These are phyloP conservation scores for Micoletzkya japonica DNA, from an alignment of 2,888 invertebrate species.

Conservation along the genomic window DNA sequence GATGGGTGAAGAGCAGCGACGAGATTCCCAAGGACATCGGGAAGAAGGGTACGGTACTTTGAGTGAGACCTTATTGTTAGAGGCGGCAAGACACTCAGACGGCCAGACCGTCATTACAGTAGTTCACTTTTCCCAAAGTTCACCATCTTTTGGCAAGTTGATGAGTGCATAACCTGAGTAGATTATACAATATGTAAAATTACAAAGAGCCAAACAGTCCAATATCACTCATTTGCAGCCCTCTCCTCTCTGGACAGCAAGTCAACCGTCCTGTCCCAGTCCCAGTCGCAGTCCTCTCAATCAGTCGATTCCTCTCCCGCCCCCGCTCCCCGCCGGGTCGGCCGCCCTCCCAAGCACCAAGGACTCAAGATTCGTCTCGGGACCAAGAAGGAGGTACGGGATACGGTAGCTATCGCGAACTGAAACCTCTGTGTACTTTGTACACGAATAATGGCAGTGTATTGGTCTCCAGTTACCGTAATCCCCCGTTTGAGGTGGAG, in stretches of 20 bases:
- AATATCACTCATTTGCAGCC: no score
- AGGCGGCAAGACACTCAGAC: background rate
- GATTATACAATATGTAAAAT: no score
- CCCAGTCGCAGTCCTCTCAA: background rate
- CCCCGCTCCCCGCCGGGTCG: slow-evolving; percentile 12
- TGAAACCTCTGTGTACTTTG: background rate
- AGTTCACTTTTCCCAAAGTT: no score
- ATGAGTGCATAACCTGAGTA: no score
- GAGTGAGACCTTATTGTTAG: background rate
- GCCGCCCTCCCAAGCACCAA: slow-evolving; percentile 30
- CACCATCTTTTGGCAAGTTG: no score
- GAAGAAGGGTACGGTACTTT: slow-evolving; percentile 27
- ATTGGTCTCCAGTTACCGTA: background rate
- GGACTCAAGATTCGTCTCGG: slow-evolving; percentile 31
- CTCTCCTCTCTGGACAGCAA: background rate
- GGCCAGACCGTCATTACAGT: no score
- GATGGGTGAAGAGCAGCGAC: slow-evolving; percentile 58
- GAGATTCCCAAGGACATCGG: slow-evolving; percentile 53
- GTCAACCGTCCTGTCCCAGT: background rate
- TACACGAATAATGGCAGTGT: no score
- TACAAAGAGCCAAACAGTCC: no score
- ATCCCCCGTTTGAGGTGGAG: slow-evolving; percentile 3
- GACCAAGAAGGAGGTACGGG: slow-evolving; percentile 27
- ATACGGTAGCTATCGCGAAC: background rate
- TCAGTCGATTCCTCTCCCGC: background rate